Base-by-base conservation (phyloP, 2,888 invertebrate species). In the Drosophila falleni region DNA sequence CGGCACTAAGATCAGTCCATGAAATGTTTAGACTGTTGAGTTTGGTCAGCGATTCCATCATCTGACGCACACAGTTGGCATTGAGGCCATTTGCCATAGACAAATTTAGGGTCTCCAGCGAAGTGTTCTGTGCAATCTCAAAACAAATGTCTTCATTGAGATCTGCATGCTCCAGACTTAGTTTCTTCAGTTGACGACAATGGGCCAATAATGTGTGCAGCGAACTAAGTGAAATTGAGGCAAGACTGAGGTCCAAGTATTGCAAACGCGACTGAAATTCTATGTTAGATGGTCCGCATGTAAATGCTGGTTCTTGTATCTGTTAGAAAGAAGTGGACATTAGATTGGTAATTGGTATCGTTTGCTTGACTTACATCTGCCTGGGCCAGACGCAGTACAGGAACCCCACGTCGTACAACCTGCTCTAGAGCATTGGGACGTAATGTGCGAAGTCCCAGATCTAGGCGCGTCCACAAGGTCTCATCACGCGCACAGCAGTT, bases 181-280 rank as follows among this genome's bases (percentile, higher is more conserved):
- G 93, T 91, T 98, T 98, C 88, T 95, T 95, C 35, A 98, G 93
- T 11, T 94, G 93, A 5, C 94, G 94, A 91, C 97, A 98, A 6
- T 95, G 94, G 1, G 93, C 92, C 37, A 98, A 93, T 16, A 95
- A 90, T 39, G 91, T 91, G 81, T 93, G 93, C n/a, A 97, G 91
- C 0, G 95, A 95, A 0, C 90, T 80, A 0, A 93, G 83, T 15
- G 95, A 94, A 33, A 97, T 94, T 0, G 95, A 93, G 0, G 95
- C 94, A 95, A 98, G 96, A 89, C 97, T 97, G 11, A 98, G 93
- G 92, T 98, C 98, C 71, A 98, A 93, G 92, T 96, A 97, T 87
- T 97, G 96, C n/a, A 98, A 92, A 62, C 96, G 94, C 63, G 94
- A 91, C 53, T 89, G 87, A 79, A 93, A 95, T 50, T 93, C 50